Evolutionary conservation across 2,113 vertebrate genomes (phyloP), one percentile per base, ranked within the genome.

Genomic region (Thalassoma bifasciatum): DNA sequence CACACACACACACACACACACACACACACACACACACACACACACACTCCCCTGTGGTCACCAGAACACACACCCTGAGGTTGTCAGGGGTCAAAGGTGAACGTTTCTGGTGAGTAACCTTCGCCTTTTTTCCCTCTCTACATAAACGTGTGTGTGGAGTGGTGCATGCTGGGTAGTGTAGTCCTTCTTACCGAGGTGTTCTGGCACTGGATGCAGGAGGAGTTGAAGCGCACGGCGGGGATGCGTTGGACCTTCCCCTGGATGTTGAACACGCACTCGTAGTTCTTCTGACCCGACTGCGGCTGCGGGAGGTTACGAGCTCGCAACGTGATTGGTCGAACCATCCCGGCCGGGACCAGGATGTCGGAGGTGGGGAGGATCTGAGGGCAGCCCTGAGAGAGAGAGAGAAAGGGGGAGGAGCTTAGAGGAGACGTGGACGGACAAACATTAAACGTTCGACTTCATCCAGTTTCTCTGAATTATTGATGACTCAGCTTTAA

Each of bases 121-220:
- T 4, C 17, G n/a, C n/a, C n/a, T n/a, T n/a, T n/a, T n/a, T 17
- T 7, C 5, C 14, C 7, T 7, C 44, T 46, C 44, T 46, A 8
- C 12, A 16, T 42, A n/a, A n/a, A 16, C 30, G 6, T 30, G 14
- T 16, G 14, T 3, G 38, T 1, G 19, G 23, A 69, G 53, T 36
- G 21, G 72, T 81, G 78, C 75, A 81, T 73, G 76, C 51, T 81
- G 84, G 79, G 61, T 71, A 58, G n/a, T 30, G 78, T 36, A 24
- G 59, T 16, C 2, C 3, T 5, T 60, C 95, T 94, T 83, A 97
- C 96, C 88, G 96, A 96, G 37, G 95, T 95, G 54, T 97, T 97
- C 90, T 97, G 96, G 64, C 96, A 97, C 93, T 97, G 96, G 64
- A 97, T 94, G 10, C 96, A 97, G 93, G 95, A 96, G 67, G 96